Conservation (phyloP, 1,140 invertebrate genomes). For the Drosophila chauvacae region DNA sequence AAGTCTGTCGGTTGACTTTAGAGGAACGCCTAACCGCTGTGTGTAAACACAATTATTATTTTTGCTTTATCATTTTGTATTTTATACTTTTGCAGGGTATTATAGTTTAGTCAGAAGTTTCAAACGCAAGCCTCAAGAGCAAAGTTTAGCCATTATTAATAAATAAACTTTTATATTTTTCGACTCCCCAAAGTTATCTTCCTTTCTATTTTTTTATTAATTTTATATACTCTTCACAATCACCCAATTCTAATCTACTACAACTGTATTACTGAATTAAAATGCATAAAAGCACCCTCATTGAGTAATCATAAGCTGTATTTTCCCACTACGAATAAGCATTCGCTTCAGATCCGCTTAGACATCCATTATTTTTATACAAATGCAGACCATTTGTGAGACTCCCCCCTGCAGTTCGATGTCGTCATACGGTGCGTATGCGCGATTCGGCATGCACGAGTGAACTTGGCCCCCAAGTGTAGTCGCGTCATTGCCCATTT, state of each 20-base stretch:
- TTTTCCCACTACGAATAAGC: constrained; percentile 4
- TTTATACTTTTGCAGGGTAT: neutral
- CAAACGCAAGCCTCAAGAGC: too few relatives aligned
- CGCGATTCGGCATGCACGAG: constrained; percentile 71
- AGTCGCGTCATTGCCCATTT: constrained; percentile 50
- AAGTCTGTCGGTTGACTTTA: neutral
- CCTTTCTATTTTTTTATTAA: neutral
- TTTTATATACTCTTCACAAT: neutral
- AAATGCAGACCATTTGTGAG: constrained; percentile 34
- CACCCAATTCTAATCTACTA: neutral
- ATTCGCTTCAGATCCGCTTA: constrained; percentile 58
- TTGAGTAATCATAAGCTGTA: constrained; percentile 15
- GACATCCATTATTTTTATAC: constrained; percentile 44
- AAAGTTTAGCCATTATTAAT: too few relatives aligned
- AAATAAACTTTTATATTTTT: too few relatives aligned
- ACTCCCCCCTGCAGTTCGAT: constrained; percentile 18
- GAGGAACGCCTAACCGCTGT: neutral
- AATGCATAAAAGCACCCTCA: neutral
- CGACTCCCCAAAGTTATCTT: too few relatives aligned
- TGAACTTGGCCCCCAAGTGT: constrained; percentile 46
- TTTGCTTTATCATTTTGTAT: too few relatives aligned
- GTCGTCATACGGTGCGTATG: constrained; percentile 67
- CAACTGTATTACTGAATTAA: neutral
- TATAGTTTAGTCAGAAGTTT: neutral
- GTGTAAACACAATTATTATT: too few relatives aligned